Evolutionary conservation across 2,888 invertebrate genomes (phyloP).

Genomic region (Orchesellides sinensis): DNA sequence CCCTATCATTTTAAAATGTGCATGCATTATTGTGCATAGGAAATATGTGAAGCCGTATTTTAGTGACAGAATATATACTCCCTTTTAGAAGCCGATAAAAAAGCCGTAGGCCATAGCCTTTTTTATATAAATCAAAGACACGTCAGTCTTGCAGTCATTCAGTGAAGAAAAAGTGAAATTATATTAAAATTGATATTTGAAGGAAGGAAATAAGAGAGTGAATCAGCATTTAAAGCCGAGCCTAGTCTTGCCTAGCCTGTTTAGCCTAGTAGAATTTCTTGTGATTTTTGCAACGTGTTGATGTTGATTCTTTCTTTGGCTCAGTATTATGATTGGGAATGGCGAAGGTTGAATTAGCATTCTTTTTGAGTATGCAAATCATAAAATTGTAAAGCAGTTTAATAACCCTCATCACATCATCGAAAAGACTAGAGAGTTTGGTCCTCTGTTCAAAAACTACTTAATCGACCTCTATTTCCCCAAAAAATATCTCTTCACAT

Average conservation of each 20-base stretch:
- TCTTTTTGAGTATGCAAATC: slow-evolving; percentile 41
- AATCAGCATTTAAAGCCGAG: slow-evolving; percentile 1
- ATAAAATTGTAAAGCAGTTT: slow-evolving; percentile 27
- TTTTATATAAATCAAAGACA: too few relatives aligned
- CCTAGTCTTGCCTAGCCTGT: not conserved
- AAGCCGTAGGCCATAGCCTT: not conserved
- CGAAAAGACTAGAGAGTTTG: not conserved
- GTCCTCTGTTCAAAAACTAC: not conserved
- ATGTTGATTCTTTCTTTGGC: too few relatives aligned
- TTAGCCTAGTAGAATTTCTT: not conserved
- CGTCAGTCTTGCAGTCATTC: not conserved
- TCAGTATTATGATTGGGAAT: slow-evolving; percentile 14
- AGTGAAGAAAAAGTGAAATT: slow-evolving; percentile 5
- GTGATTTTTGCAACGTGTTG: too few relatives aligned
- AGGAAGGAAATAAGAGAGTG: slow-evolving; percentile 7
- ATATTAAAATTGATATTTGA: slow-evolving; percentile 22
- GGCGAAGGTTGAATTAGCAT: slow-evolving; percentile 44
- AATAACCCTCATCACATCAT: slow-evolving; percentile 51
- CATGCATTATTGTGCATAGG: not conserved
- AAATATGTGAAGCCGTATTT: too few relatives aligned
- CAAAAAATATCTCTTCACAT: slow-evolving; percentile 8
- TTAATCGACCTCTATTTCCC: slow-evolving; percentile 3
- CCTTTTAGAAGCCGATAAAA: not conserved
- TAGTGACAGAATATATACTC: not conserved
- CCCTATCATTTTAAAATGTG: not conserved